Evolutionary conservation across 2,797 vertebrate genomes (phyloP), one percentile per base, ranked within the genome.

Genomic region (Muscicapa comitata): DNA sequence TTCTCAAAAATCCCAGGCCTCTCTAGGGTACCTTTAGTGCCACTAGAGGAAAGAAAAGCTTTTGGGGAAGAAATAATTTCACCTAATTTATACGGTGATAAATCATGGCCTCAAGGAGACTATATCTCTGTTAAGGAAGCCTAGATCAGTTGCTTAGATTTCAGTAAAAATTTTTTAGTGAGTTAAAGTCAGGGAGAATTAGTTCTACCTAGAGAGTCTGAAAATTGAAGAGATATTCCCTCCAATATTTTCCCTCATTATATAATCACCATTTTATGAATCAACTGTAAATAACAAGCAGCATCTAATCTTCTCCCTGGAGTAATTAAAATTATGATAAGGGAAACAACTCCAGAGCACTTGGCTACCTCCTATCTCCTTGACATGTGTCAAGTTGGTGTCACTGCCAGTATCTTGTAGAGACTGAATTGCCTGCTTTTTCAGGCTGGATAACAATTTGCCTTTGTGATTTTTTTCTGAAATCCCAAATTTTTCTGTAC

Each of bases 191-290:
- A 61, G n/a, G 16, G 35, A 88, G 54, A 90, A 93, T 80, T 93
- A 75, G 25, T 75, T 93, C 23, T 58, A 86, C 38, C 47, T 68
- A 91, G 61, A 86, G 85, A 62, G 58, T 80, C 51, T 86, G 66
- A 63, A 94, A 95, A 96, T 55, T 76, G 74, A 75, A 91, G 42
- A 81, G n/a, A 72, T 54, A 80, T 83, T 92, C 58, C 43, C 15
- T 10, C 48, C 68, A 86, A 50, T 80, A 54, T 74, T 96, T 97
- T 92, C 65, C 38, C 58, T 92, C 72, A 78, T 95, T 94, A 91
- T 91, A 74, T 90, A 96, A 96, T 87, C 91, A 90, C 75, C 50
- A 87, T 93, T 95, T 97, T 86, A 96, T 90, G 77, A 96, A 89
- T 91, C 78, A 76, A 90, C 71, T 87, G 70, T 93, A 92, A 93